Conservation (phyloP, 2,113 vertebrate species). For the Thryonomys swinderianus region DNA sequence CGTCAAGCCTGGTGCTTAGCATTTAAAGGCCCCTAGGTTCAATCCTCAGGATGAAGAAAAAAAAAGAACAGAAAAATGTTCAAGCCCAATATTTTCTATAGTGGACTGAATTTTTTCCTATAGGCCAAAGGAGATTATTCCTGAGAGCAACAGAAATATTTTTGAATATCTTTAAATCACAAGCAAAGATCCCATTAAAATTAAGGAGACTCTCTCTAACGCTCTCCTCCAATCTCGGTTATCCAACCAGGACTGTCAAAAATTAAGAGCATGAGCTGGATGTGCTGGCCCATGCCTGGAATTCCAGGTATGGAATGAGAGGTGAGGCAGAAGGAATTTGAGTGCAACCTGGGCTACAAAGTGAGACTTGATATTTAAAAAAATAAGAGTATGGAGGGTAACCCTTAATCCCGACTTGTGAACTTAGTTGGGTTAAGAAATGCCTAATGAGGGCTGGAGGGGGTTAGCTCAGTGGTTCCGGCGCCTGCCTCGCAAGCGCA, state of each 20-base stretch:
- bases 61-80: not conserved
- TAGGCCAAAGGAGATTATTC: not conserved
- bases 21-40: not conserved
- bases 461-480: no score
- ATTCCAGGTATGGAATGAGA: not conserved
- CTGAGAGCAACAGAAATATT: not conserved
- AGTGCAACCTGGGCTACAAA: not conserved
- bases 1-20: not conserved
- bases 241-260: not conserved
- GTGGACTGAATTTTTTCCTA: not conserved
- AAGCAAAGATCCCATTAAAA: not conserved
- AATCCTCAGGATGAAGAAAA: not conserved
- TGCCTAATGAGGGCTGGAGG: not conserved
- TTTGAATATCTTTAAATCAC: slow-evolving; percentile 24
- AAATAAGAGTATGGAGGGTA: not conserved
- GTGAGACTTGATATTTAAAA: not conserved
- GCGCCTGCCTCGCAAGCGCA: no score
- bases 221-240: slow-evolving; percentile 1
- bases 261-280: not conserved
- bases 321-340: not conserved
- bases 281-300: not conserved
- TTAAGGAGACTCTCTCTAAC: not conserved
- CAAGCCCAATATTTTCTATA: slow-evolving; percentile 2
- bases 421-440: not conserved
- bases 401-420: not conserved